Base-by-base conservation (phyloP, 1,140 invertebrate species). In the Lysiphlebus fabarum region DNA sequence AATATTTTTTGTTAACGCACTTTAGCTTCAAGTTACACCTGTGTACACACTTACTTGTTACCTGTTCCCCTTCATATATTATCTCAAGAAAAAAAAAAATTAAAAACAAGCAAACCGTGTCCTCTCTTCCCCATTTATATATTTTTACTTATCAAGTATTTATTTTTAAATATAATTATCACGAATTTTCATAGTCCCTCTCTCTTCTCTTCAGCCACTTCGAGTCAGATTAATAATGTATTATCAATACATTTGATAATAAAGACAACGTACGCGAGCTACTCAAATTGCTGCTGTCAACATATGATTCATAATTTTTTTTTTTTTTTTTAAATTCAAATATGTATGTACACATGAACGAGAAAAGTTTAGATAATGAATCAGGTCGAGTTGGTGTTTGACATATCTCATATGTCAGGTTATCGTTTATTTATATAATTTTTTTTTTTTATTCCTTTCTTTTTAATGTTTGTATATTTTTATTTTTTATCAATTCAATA, bases 1-100 rank as follows among this genome's bases (percentile, higher is more conserved):
- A 40, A 4, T 33, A 26, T 34, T 58, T 41, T 53, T 43, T 48
- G 17, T 57, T 43, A 50, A 56, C 44, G 50, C 47, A 62, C 48
- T 47, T 36, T 37, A 48, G 40, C 37, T 55, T 54, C 40, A 41
- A 10, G 41, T 59, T 64, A 64, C 59, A 62, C 63, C 63, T 64
- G 63, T 59, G 57, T 59, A 64, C 63, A 64, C 41, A 38, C 45
- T 37, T 49, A 44, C 40, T 49, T 53, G 2, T 26, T 12, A n/a
- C n/a, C n/a, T n/a, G n/a, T n/a, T 33, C 48, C 26, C 40, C 17
- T 26, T 26, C 17, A 26, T 4, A 26, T 26, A 26, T n/a, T n/a
- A 11, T 43, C 7, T 33, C 9, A 14, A 53, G 36, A 38, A 53
- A 5, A 17, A 53, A 5, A 17, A 36, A 53, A 38, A 7, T n/a